Percentiles rank a stretch among this genome's conserved stretches.
Conservation (phyloP, 2,797 vertebrate genomes). For the Falco rusticolus region DNA sequence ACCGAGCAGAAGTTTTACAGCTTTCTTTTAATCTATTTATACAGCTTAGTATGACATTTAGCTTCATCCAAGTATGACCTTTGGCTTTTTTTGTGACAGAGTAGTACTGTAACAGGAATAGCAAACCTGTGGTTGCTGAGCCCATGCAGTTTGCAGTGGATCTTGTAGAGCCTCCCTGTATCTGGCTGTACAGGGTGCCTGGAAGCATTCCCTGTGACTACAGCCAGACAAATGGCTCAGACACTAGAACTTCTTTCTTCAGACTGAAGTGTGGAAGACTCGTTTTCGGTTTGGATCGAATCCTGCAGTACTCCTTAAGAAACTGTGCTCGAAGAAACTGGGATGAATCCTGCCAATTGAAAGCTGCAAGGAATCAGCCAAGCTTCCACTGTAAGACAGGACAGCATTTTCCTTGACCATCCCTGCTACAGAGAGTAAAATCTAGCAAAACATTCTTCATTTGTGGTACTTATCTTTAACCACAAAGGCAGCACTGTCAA, state of each 20-base stretch:
- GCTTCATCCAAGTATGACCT: not conserved
- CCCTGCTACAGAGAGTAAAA: not conserved
- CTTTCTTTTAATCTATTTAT: not conserved
- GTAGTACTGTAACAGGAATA: not conserved
- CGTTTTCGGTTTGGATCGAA: not conserved
- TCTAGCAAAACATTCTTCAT: not conserved
- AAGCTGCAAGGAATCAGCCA: not conserved
- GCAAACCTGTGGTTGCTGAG: not conserved
- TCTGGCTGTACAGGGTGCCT: not conserved
- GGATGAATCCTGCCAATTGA: not conserved
- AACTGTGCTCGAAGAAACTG: not conserved
- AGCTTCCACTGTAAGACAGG: not conserved
- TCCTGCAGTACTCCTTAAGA: not conserved
- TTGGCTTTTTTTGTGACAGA: not conserved
- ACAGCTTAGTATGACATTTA: not conserved
- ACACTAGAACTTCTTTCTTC: not conserved
- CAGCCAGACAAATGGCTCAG: not conserved
- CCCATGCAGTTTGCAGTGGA: not conserved
- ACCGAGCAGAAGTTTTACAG: not conserved
- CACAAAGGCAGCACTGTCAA: not conserved
- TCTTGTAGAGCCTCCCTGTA: not conserved
- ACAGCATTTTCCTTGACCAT: not conserved
- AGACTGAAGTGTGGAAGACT: not conserved
- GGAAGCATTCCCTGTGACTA: not conserved
- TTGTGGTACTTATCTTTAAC: not conserved